Percentiles rank a stretch among this genome's conserved stretches.
phyloP scores from a whole-genome alignment of 2,888 invertebrate species.

The Deilephila porcellus region DNA sequence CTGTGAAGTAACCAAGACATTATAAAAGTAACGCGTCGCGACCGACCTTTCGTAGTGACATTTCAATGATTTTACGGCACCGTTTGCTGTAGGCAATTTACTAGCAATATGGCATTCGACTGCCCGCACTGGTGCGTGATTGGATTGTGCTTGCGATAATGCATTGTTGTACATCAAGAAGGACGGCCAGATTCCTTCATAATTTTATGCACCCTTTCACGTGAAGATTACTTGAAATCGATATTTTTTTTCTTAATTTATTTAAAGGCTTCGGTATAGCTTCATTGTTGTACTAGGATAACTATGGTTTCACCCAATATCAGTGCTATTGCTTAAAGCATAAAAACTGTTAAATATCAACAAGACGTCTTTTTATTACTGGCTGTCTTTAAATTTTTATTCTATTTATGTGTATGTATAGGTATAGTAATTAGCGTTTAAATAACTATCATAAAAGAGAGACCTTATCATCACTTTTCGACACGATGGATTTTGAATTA shows the following conservation, averaged over 20 bases:
- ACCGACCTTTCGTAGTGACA: constrained; percentile 42
- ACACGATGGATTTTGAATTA: too few species aligned
- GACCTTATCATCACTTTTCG: too few species aligned
- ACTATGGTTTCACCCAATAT: too few species aligned
- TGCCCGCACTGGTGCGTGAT: constrained; percentile 16
- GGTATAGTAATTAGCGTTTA: too few species aligned
- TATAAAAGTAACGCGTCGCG: constrained; percentile 1
- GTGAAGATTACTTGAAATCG: background rate
- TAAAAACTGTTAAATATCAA: too few species aligned
- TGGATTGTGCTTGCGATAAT: background rate
- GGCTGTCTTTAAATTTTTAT: too few species aligned
- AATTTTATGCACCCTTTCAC: background rate
- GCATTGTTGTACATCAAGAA: background rate
- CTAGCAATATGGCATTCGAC: constrained; percentile 19
- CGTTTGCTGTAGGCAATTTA: constrained; percentile 23
- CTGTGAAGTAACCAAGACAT: constrained; percentile 6
- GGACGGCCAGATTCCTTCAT: background rate
- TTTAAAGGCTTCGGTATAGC: too few species aligned
- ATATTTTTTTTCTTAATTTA: background rate
- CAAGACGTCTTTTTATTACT: too few species aligned
- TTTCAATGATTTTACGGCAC: constrained; percentile 43
- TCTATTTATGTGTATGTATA: too few species aligned
- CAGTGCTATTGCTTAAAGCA: too few species aligned
- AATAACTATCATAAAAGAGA: too few species aligned
- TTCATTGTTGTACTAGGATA: too few species aligned